Evolutionary conservation across 2,797 vertebrate species (phyloP).

Genomic region (Austrolebias charrua): DNA sequence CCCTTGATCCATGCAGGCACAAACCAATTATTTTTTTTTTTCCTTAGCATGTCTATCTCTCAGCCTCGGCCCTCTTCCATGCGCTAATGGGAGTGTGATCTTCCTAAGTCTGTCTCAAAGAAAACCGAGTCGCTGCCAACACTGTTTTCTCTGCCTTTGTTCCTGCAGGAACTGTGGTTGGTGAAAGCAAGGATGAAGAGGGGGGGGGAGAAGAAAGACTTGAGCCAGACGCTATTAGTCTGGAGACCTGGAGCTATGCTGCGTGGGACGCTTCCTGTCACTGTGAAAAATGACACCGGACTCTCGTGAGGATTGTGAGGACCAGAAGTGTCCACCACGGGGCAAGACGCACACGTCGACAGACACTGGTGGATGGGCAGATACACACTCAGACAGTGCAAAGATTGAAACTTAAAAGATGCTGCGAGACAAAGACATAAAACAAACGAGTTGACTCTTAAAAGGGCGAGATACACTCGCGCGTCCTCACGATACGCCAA

Average conservation of each 20-base stretch:
- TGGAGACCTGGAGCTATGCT: conserved; percentile 69
- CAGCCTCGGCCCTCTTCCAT: conserved; percentile 18
- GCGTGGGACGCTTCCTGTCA: conserved; percentile 75
- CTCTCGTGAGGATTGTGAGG: conserved; percentile 67
- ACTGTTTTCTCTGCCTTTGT: conserved; percentile 44
- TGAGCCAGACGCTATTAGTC: conserved; percentile 76
- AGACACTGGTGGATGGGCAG: conserved; percentile 20
- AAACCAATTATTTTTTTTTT: conserved; percentile 55
- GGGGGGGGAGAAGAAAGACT: conserved; percentile 41
- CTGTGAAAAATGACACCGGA: conserved; percentile 80
- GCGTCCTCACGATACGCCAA: too few relatives aligned
- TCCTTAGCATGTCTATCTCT: conserved; percentile 37
- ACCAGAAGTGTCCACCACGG: conserved; percentile 62
- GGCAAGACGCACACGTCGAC: conserved; percentile 15
- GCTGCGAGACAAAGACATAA: conserved; percentile 41
- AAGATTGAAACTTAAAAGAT: conserved; percentile 51
- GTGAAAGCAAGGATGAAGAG: conserved; percentile 32
- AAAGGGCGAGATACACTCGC: too few relatives aligned
- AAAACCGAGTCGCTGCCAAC: conserved; percentile 34
- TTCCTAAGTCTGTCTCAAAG: conserved; percentile 31
- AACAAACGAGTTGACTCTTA: conserved; percentile 18
- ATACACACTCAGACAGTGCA: conserved; percentile 6
- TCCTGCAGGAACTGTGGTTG: conserved; percentile 40
- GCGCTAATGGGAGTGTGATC: conserved; percentile 38
- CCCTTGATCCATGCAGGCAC: conserved; percentile 43